A percentile compares a stretch with the other conserved stretches of the same genome.
Evolutionary conservation across 1,140 invertebrate species (phyloP).

Genomic region (Oncopodura yosiiana): DNA sequence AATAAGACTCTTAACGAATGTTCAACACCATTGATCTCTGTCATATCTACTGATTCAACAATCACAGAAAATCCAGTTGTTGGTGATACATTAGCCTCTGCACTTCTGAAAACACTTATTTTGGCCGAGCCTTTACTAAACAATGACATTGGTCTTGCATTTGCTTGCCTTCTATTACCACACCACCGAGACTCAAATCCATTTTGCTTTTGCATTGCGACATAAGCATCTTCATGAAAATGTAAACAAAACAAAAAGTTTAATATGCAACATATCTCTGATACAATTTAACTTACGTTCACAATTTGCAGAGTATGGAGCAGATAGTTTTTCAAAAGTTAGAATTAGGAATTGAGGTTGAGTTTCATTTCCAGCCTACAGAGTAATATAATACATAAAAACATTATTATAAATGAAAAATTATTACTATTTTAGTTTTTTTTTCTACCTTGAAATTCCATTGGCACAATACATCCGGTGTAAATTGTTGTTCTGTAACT

Average conservation of each 20-base stretch:
- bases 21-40: conserved; percentile 8
- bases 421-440: not conserved
- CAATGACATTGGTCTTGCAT: conserved; percentile 21
- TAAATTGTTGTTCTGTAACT: not conserved
- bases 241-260: too few species aligned
- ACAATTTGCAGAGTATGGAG: conserved; percentile 28
- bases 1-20: too few species aligned
- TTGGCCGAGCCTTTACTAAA: conserved; percentile 12
- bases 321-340: conserved; percentile 29
- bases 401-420: not conserved
- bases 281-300: too few species aligned
- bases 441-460: conserved; percentile 28
- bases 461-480: conserved; percentile 22
- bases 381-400: not conserved
- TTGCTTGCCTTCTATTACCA: conserved; percentile 25
- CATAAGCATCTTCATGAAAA: conserved; percentile 22
- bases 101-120: conserved; percentile 15
- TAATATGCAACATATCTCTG: not conserved
- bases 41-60: conserved; percentile 17
- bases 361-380: conserved; percentile 24
- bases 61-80: conserved; percentile 19
- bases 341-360: conserved; percentile 22
- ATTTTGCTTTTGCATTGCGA: conserved; percentile 29
- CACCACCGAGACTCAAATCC: conserved; percentile 32
- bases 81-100: conserved; percentile 7